Base-by-base conservation (phyloP, 37 sponge, comb jelly and placozoan genomes). In the Oscarella lobularis region DNA sequence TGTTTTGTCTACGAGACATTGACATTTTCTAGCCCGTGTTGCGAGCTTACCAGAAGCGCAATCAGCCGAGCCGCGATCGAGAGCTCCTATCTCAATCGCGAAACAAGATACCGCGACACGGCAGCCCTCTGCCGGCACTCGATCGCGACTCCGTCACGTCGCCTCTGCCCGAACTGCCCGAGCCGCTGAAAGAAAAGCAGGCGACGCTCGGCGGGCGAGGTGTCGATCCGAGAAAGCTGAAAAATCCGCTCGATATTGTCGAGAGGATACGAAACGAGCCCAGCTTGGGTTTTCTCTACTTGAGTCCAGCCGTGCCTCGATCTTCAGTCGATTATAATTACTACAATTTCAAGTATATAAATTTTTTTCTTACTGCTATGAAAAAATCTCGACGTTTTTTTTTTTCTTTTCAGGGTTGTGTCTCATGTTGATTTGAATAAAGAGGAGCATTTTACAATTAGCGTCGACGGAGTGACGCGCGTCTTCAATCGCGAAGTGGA, bases 221-320 rank as follows among this genome's bases (percentile, higher is more conserved):
- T 27, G 14, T 48, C 14, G 20, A 27, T 9, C 60, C 60, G 20
- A 27, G 14, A 20, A 9, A 48, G 60, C 60, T 48, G 9, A 9
- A 20, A 27, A 20, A 48, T 48, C 60, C 60, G 60, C 14, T 48
- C 20, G 60, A 90, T 9, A 79, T 97, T 3, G 83, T 93, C 6
- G 82, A 85, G 39, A 76, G 86, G 29, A 81, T 97, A 33, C 75
- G 66, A 69, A 78, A 55, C 33, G 86, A 93, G 75, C 89, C 92
- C 38, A 86, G 87, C n/a, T 54, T 97, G 39, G 98, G 94, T 36
- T 97, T 97, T 67, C 78, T 87, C 66, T 97, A 97, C 78, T 70
- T 97, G 40, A 83, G 88, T 32, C 89, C 98, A 37, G 77, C 82
- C 2, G 80, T 81, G 27, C 78, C 73, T 20, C 38, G 69, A 0